Base-by-base conservation (phyloP, 2,797 vertebrate genomes). In the Trachops cirrhosus region DNA sequence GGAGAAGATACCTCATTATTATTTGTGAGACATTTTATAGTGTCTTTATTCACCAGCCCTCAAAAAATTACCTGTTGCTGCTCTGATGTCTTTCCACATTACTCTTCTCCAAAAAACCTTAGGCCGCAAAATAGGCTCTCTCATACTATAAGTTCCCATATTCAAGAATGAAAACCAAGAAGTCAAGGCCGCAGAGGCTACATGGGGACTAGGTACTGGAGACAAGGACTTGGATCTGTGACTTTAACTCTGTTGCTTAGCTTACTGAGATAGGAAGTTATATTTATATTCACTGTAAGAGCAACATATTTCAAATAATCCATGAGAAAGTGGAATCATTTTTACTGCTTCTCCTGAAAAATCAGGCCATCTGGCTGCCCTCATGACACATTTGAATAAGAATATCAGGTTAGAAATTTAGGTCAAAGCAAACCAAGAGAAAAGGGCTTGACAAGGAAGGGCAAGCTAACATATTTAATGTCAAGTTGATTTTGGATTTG, bases 381-480 rank as follows among this genome's bases (percentile, higher is more conserved):
- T 93, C 91, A 79, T 98, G 98, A 95, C 93, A 95, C 96, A 93
- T 97, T 96, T 91, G 96, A 95, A 89, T 95, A 92, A 92, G 94
- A 96, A 97, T 95, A 97, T 94, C 83, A 89, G 95, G 86, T 96
- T 96, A 83, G 48, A 95, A 97, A 97, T 98, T 94, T 96, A 98
- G 97, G 96, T 97, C 94, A 96, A 78, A 95, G 83, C 93, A 98
- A 96, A 96, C 95, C 41, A 26, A 26, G 46, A 64, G 88, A 96
- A 75, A 77, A 11, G 14, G 79, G 90, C 85, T 79, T 89, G 84
- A 97, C 71, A 88, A 97, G 48, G 85, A 89, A 97, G 48, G 85
- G 48, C 64, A 94, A 62, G 32, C 86, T 85, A 87, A 96, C 32
- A 92, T 96, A 96, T 75, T 94, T 94, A 97, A 96, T 71, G 70